Base-by-base conservation (phyloP, 2,797 vertebrate species). In the Sebastiscus tertius region DNA sequence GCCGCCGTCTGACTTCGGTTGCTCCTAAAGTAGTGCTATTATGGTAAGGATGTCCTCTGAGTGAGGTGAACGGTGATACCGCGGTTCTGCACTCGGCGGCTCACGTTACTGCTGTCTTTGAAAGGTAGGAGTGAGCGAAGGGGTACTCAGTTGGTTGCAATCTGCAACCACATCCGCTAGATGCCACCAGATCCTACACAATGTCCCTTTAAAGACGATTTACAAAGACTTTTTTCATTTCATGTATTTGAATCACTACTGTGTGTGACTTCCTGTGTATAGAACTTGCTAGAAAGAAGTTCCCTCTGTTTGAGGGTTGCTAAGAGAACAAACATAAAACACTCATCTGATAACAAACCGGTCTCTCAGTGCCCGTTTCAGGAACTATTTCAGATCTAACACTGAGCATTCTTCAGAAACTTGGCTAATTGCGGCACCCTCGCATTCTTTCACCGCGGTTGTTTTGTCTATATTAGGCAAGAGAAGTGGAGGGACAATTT, bases 401-500 rank as follows among this genome's bases (percentile, higher is more conserved):
- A 10, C 60, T 22, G 14, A 36, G 52, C 78, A 70, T 81, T 81
- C 77, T 78, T 80, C 63, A 55, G 72, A 80, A 78, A 63, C 42
- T 18, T 27, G 66, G n/a, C 72, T 80, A 76, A 84, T 78, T 81
- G 72, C 1, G 1, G 60, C 34, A 14, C 16, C 3, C 27, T 69
- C 1, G 6, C 72, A 56, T 84, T 82, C 77, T 85, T 75, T 77
- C 52, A 14, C 36, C 7, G 11, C 67, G 54, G 65, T 75, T 77
- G 64, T 87, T 90, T 87, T 86, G 88, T 89, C 92, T 93, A 87
- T 93, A 94, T 94, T 92, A 83, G 92, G 88, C 12, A 60, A 76
- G 69, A 80, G 83, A 80, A 42, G 81, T 22, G 14, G 70, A 61
- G 64, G 79, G 83, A 83, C 84, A 72, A 34, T 84, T 69, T 82